phyloP scores from a whole-genome alignment of 2,113 vertebrate species.

The Gobius niger region DNA sequence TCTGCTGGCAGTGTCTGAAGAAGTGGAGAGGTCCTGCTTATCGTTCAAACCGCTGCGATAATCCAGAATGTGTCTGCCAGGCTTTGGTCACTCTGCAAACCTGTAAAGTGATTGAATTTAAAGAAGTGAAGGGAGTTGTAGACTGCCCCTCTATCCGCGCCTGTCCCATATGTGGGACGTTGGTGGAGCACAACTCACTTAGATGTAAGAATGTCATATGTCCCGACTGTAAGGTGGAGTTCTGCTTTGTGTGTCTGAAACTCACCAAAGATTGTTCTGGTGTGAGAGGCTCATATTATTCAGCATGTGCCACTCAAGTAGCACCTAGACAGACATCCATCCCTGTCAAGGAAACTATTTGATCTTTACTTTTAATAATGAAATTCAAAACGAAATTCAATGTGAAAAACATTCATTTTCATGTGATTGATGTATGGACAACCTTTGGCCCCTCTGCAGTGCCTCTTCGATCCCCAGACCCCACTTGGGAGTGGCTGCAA shows the following conservation, averaged over 20 bases:
- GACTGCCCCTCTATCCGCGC: conserved; percentile 57
- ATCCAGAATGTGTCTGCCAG: conserved; percentile 40
- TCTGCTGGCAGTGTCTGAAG: conserved; percentile 70
- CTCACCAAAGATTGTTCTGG: conserved; percentile 17
- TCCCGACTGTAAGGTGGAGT: conserved; percentile 46
- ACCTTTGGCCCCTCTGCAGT: too few species aligned
- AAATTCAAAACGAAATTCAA: too few species aligned
- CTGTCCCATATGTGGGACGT: conserved; percentile 65
- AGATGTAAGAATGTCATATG: conserved; percentile 62
- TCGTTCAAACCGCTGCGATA: conserved; percentile 30
- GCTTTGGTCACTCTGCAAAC: conserved; percentile 26
- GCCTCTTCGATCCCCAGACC: too few species aligned
- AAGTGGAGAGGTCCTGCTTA: conserved; percentile 52
- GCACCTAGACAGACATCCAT: conserved; percentile 58
- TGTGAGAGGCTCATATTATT: conserved; percentile 19
- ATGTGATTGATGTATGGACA: too few species aligned
- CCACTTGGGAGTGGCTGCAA: too few species aligned
- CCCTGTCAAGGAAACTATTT: conserved; percentile 16
- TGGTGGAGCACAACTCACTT: conserved; percentile 55
- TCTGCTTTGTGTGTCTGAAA: conserved; percentile 68
- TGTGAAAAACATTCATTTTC: too few species aligned
- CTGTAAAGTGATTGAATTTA: conserved; percentile 7
- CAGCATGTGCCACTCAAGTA: conserved; percentile 35
- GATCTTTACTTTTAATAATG: too few species aligned
- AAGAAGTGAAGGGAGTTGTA: conserved; percentile 3